Evolutionary conservation across 2,113 vertebrate species (phyloP), one percentile per base, ranked within the genome.

Genomic region (Camelus dromedarius): DNA sequence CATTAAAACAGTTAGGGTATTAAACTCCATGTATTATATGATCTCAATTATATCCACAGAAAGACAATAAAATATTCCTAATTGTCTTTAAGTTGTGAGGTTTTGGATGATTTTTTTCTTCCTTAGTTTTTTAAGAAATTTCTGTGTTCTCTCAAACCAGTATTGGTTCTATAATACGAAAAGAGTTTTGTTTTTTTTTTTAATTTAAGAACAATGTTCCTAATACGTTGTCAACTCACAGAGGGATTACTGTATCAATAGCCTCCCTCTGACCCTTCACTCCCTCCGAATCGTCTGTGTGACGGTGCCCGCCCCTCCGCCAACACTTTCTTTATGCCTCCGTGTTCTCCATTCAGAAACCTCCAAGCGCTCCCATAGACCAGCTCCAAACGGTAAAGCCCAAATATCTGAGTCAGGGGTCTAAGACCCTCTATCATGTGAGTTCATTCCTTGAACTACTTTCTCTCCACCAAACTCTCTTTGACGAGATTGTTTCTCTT

Each of bases 221-320:
- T 76, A 73, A 54, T 42, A 8, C 46, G 54, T 42, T 42, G 28
- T 85, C 58, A 56, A 5, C 30, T 38, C 66, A 13, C 1, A n/a
- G 32, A n/a, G 30, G 38, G 16, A 19, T 20, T 28, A 22, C 10
- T 19, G 5, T 26, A 28, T 14, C 14, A 50, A 7, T 1, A 4
- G 24, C 46, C 19, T 89, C 77, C 32, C 24, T 48, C 24, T 56
- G 52, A n/a, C 3, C 26, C 56, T 62, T 85, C 50, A 24, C 18
- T 28, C 52, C 28, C 26, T 66, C 28, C 24, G 46, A 42, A 19
- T 56, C 10, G 14, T 1, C 13, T 28, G 24, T 22, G 50, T n/a
- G 58, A 30, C 1, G 22, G 15, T 5, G 13, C 30, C 24, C 3
- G 20, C n/a, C 15, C 5, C 6, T n/a, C 50, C 1, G 9, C 28